These are phyloP conservation scores for Xiphophorus birchmanni DNA, from an alignment of 2,797 vertebrate genomes.

Conservation along the genomic window DNA sequence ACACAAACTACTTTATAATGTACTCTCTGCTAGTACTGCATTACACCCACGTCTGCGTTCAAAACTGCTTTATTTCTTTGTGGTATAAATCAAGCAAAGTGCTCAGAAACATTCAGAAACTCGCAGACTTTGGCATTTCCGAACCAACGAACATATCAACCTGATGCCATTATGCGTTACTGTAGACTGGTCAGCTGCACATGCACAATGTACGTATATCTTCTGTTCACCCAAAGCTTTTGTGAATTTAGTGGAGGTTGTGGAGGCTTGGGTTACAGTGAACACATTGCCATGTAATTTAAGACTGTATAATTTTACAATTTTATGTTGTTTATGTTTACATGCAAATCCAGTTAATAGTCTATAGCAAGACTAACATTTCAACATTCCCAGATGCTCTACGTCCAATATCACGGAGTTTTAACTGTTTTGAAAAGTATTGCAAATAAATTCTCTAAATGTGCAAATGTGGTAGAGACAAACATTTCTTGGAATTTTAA, in stretches of 20 bases:
- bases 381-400: not conserved
- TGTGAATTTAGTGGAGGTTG: not conserved
- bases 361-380: not conserved
- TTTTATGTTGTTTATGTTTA: not conserved
- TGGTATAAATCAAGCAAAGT: not conserved
- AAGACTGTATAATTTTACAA: not conserved
- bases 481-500: not conserved
- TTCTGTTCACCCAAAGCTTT: not conserved
- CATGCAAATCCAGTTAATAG: not conserved
- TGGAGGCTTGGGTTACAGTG: not conserved
- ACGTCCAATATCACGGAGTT: not conserved
- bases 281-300: not conserved
- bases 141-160: not conserved
- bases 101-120: not conserved
- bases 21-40: not conserved
- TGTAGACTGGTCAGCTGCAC: not conserved
- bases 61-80: not conserved
- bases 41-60: not conserved
- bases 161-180: not conserved
- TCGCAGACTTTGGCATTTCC: not conserved
- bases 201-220: not conserved
- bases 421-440: not conserved
- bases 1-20: not conserved
- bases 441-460: not conserved
- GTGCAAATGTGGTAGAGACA: not conserved